Evolutionary conservation across 2,888 invertebrate species (phyloP).

Genomic region (Mellilla xanthometata): DNA sequence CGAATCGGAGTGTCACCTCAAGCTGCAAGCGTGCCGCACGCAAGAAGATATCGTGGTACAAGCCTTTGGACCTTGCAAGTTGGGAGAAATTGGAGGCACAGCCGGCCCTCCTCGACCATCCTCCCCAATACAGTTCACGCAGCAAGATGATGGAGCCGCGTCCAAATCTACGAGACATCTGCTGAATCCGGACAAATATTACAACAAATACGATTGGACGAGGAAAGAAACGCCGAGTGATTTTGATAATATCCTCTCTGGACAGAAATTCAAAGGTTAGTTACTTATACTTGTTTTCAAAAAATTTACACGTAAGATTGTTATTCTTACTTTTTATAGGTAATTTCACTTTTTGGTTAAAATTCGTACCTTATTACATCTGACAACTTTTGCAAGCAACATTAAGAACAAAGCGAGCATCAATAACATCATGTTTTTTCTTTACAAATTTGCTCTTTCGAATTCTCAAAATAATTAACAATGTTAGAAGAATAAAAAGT

Average conservation of each 20-base stretch:
- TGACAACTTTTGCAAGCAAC: no score
- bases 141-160: constrained; percentile 89
- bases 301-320: no score
- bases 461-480: no score
- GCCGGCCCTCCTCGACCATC: constrained; percentile 90
- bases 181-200: constrained; percentile 87
- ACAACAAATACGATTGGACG: constrained; percentile 83
- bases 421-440: no score
- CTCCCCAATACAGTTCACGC: constrained; percentile 90
- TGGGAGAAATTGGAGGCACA: constrained; percentile 87
- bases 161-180: constrained; percentile 92
- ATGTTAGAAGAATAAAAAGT: background rate
- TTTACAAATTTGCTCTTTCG: no score
- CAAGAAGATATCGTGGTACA: constrained; percentile 91
- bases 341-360: no score
- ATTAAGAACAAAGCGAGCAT: no score
- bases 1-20: constrained; percentile 91
- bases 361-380: no score
- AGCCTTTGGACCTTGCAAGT: constrained; percentile 89
- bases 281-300: no score
- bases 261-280: constrained; percentile 74
- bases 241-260: constrained; percentile 63
- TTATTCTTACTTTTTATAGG: no score
- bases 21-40: constrained; percentile 90
- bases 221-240: constrained; percentile 78